Evolutionary conservation across 2,113 vertebrate genomes (phyloP).

Genomic region (Etia nguti): DNA sequence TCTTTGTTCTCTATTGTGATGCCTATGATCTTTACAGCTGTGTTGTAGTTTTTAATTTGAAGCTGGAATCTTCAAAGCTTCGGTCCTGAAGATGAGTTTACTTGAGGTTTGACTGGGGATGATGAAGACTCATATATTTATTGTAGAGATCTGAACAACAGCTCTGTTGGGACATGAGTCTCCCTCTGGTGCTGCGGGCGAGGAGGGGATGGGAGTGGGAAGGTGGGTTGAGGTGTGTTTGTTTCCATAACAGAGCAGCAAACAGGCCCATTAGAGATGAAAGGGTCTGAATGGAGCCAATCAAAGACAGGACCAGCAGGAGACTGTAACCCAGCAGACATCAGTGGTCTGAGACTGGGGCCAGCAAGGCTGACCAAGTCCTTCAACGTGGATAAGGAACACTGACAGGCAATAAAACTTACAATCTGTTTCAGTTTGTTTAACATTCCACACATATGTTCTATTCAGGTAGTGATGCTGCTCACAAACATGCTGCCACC

Average conservation of each 20-base stretch:
- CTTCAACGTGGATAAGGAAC: not conserved
- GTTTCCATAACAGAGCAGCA: slow-evolving; percentile 73
- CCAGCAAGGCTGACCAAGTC: not conserved
- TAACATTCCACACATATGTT: not conserved
- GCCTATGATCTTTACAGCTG: not conserved
- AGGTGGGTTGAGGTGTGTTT: slow-evolving; percentile 39
- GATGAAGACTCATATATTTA: not conserved
- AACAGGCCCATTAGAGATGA: slow-evolving; percentile 79
- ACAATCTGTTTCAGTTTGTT: not conserved
- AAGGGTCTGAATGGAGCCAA: slow-evolving; percentile 67
- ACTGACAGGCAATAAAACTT: not conserved
- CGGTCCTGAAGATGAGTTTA: not conserved
- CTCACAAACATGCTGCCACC: not conserved
- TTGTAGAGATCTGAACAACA: not conserved
- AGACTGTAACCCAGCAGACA: slow-evolving; percentile 56
- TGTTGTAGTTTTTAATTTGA: not conserved
- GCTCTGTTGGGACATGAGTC: slow-evolving; percentile 8
- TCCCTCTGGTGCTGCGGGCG: not conserved
- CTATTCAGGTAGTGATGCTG: not conserved
- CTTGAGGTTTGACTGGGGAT: not conserved
- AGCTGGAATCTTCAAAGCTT: not conserved
- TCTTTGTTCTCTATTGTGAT: not conserved
- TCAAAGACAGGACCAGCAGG: slow-evolving; percentile 64
- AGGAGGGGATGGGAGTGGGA: not conserved
- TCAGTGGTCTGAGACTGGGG: slow-evolving; percentile 28